Conservation (phyloP, 2,797 vertebrate genomes). For the Phyllotis vaccarum region DNA sequence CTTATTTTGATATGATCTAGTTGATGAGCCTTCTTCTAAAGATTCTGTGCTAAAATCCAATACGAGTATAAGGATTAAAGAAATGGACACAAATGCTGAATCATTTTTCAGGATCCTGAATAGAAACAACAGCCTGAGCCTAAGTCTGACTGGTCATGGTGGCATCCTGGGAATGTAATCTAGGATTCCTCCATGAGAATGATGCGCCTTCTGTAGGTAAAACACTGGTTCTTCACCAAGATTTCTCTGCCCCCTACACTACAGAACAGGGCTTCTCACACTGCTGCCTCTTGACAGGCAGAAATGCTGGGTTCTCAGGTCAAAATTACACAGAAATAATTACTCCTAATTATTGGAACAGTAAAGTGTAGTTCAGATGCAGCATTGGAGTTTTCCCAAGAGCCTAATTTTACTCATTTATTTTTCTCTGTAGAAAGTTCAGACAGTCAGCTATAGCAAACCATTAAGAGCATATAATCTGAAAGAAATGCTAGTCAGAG, state of each 20-base stretch:
- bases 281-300: constrained; percentile 2
- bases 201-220: not conserved
- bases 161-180: not conserved
- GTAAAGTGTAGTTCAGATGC: constrained; percentile 49
- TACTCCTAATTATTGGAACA: constrained; percentile 59
- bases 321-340: constrained; percentile 68
- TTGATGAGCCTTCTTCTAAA: not conserved
- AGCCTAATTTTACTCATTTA: constrained; percentile 50
- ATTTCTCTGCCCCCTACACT: not conserved
- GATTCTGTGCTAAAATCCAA: not conserved
- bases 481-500: constrained; percentile 39
- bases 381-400: constrained; percentile 63
- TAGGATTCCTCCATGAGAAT: not conserved
- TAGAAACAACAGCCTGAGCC: not conserved
- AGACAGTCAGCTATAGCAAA: constrained; percentile 63
- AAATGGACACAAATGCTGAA: not conserved
- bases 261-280: not conserved
- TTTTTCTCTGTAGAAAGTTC: constrained; percentile 11
- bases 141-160: not conserved
- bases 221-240: not conserved
- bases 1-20: constrained; percentile 10
- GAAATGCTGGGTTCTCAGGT: constrained; percentile 26
- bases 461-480: constrained; percentile 30
- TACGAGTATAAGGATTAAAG: not conserved
- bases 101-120: not conserved